Percentiles rank a stretch among this genome's conserved stretches.
These are phyloP conservation scores for Gobiocypris rarus DNA, from an alignment of 2,113 vertebrate genomes.

Conservation along the genomic window DNA sequence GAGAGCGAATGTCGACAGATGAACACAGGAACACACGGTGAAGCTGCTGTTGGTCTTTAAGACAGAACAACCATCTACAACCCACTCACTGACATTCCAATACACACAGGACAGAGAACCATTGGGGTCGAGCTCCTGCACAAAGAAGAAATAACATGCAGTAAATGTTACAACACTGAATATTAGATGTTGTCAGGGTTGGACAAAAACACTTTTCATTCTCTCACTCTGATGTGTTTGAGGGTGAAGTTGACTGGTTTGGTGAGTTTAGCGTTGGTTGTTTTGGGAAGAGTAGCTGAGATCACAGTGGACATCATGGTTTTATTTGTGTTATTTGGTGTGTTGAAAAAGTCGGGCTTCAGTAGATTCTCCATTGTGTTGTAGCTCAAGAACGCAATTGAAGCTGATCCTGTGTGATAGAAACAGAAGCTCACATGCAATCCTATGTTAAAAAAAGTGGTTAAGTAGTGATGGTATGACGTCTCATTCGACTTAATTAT, in stretches of 20 bases:
- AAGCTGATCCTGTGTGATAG: not conserved
- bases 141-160: not conserved
- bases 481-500: too few species aligned
- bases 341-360: not conserved
- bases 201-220: not conserved
- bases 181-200: not conserved
- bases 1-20: slow-evolving; percentile 65
- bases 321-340: too few species aligned
- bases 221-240: slow-evolving; percentile 18
- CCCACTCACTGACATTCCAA: slow-evolving; percentile 59
- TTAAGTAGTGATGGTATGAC: too few species aligned
- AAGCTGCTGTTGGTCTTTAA: not conserved
- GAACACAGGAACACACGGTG: slow-evolving; percentile 63
- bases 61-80: slow-evolving; percentile 51
- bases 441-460: too few species aligned
- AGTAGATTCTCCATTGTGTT: not conserved
- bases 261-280: not conserved
- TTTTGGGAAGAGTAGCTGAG: too few species aligned
- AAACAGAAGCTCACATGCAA: too few species aligned
- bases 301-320: too few species aligned
- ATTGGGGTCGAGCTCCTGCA: slow-evolving; percentile 18
- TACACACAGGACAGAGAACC: too few species aligned
- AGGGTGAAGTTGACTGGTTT: slow-evolving; percentile 46
- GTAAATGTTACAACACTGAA: not conserved
- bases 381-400: slow-evolving; percentile 40